Evolutionary conservation across 2,888 invertebrate species (phyloP).

Genomic region (Andrena bicolor): DNA sequence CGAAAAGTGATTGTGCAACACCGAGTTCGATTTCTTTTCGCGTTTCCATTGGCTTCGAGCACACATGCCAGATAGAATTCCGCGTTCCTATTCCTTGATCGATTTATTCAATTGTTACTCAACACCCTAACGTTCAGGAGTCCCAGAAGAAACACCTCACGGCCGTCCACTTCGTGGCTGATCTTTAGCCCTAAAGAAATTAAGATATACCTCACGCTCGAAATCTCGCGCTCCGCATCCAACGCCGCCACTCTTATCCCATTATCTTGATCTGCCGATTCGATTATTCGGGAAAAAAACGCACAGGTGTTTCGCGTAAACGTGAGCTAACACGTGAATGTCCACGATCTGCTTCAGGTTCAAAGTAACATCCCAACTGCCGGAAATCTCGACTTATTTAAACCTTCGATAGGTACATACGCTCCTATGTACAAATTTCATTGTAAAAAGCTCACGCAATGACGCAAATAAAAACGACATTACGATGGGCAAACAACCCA

Average conservation of each 20-base stretch:
- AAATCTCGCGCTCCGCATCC: conserved; percentile 5
- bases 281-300: background rate
- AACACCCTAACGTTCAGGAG: background rate
- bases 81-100: background rate
- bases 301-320: background rate
- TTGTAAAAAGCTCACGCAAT: conserved; percentile 35
- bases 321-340: background rate
- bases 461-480: conserved; percentile 68
- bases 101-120: background rate
- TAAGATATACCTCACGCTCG: no score
- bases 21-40: background rate
- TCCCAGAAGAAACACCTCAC: conserved; percentile 8
- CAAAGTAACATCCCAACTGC: background rate
- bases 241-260: background rate
- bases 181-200: no score
- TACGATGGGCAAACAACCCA: conserved; percentile 67
- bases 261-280: background rate
- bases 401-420: background rate
- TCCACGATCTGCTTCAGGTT: background rate
- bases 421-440: background rate
- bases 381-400: background rate
- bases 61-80: background rate
- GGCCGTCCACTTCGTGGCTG: background rate
- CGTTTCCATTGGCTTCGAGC: background rate
- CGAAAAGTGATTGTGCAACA: conserved; percentile 9